These are phyloP conservation scores for Corythucha ciliata DNA, from an alignment of 2,888 invertebrate genomes.

Conservation along the genomic window DNA sequence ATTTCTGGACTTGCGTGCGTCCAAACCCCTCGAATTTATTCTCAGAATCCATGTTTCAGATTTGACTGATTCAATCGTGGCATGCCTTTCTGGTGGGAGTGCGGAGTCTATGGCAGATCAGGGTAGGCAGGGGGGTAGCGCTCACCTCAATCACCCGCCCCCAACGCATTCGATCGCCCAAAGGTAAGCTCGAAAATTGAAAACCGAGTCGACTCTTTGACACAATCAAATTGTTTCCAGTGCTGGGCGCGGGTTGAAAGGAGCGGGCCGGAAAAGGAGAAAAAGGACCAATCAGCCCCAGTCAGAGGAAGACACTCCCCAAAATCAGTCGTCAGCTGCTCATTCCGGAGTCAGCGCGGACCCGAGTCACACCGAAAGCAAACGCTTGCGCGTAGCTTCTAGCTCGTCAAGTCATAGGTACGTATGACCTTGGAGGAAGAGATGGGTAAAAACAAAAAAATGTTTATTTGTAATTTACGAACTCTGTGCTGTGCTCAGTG, in stretches of 20 bases:
- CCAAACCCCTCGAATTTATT: too few relatives aligned
- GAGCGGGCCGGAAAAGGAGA: slow-evolving; percentile 28
- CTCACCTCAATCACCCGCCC: slow-evolving; percentile 31
- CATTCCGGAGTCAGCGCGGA: not conserved
- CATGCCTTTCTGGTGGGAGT: slow-evolving; percentile 53
- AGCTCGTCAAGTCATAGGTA: too few relatives aligned
- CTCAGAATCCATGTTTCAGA: slow-evolving; percentile 25
- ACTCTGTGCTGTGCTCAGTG: too few relatives aligned
- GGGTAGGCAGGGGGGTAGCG: slow-evolving; percentile 48
- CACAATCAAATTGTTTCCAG: slow-evolving; percentile 13
- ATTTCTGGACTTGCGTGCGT: too few relatives aligned
- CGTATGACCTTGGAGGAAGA: too few relatives aligned
- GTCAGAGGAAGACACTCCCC: slow-evolving; percentile 12
- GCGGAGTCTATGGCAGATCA: slow-evolving; percentile 86
- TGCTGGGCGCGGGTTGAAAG: slow-evolving; percentile 32
- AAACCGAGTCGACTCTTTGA: not conserved
- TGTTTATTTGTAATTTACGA: too few relatives aligned
- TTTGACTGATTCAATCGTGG: slow-evolving; percentile 40
- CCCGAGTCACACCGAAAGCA: slow-evolving; percentile 12
- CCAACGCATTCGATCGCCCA: slow-evolving; percentile 21
- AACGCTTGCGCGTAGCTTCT: slow-evolving; percentile 24
- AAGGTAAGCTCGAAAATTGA: slow-evolving; percentile 19
- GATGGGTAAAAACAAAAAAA: too few relatives aligned
- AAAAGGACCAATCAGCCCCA: slow-evolving; percentile 18
- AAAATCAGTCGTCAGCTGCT: not conserved